Percentiles rank a stretch among this genome's conserved stretches.
These are phyloP conservation scores for Smithornis capensis DNA, from an alignment of 2,113 vertebrate genomes.

Conservation along the genomic window DNA sequence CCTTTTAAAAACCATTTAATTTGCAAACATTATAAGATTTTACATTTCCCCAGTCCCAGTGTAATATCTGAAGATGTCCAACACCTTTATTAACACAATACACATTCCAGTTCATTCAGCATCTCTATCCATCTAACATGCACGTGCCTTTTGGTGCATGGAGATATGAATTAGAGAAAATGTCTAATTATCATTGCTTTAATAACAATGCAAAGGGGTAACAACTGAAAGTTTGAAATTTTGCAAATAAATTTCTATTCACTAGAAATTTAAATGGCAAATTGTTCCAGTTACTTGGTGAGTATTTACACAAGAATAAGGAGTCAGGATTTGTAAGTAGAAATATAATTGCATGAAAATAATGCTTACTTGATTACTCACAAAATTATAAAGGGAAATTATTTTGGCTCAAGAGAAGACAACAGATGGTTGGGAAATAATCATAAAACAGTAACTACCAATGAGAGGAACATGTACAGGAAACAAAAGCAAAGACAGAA, in stretches of 20 bases:
- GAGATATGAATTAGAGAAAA: background rate
- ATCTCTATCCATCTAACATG: background rate
- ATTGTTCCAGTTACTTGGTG: background rate
- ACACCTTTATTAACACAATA: background rate
- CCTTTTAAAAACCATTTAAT: background rate
- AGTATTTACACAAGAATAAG: background rate
- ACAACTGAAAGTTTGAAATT: background rate
- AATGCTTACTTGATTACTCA: background rate
- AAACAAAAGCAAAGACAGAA: background rate
- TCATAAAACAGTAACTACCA: slow-evolving; percentile 16
- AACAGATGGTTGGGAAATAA: slow-evolving; percentile 41
- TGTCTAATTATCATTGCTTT: background rate
- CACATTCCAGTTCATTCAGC: background rate
- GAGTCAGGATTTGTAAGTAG: background rate
- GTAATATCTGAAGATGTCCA: background rate
- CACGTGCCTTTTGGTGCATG: background rate
- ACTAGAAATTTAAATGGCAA: background rate
- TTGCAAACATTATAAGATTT: background rate
- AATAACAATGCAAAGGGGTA: background rate
- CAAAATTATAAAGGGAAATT: slow-evolving; percentile 8
- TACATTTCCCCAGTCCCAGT: background rate
- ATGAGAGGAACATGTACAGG: background rate
- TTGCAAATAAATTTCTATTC: background rate
- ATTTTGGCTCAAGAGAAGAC: slow-evolving; percentile 21
- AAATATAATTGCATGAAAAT: background rate